Evolutionary conservation across 2,888 invertebrate genomes (phyloP).

Genomic region (Leptinotarsa haldemani): DNA sequence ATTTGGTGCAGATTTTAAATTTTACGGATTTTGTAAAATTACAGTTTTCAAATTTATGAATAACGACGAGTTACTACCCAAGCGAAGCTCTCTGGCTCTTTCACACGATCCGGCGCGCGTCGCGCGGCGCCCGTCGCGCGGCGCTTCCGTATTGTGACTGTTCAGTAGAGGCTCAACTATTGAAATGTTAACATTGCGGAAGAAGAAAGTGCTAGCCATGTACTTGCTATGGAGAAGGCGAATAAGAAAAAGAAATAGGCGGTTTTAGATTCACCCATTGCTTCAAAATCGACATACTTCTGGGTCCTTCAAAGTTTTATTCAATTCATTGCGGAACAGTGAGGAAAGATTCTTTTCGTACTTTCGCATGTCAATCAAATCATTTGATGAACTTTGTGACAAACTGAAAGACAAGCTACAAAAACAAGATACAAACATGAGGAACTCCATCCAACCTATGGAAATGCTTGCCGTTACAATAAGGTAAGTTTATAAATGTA

Average conservation of each 20-base stretch:
- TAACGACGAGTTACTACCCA: too few relatives aligned
- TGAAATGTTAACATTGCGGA: too few relatives aligned
- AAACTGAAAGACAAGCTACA: background rate
- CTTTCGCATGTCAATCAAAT: background rate
- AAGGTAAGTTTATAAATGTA: background rate
- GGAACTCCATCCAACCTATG: background rate
- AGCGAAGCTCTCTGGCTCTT: too few relatives aligned
- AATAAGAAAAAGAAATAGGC: background rate
- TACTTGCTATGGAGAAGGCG: background rate
- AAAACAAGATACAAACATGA: constrained; percentile 7
- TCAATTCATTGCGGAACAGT: background rate
- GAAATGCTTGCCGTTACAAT: background rate
- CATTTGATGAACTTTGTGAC: background rate
- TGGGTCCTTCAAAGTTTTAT: background rate
- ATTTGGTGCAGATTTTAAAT: too few relatives aligned
- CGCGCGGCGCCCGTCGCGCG: too few relatives aligned
- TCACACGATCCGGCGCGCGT: too few relatives aligned
- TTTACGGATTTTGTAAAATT: too few relatives aligned
- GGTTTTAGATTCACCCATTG: background rate
- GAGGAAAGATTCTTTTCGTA: background rate
- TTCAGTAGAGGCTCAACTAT: too few relatives aligned
- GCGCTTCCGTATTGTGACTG: too few relatives aligned
- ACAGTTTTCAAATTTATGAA: too few relatives aligned
- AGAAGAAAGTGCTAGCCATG: background rate
- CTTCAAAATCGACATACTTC: background rate